Conservation (phyloP, 2,888 invertebrate genomes). For the Cryptosula pallasiana region DNA sequence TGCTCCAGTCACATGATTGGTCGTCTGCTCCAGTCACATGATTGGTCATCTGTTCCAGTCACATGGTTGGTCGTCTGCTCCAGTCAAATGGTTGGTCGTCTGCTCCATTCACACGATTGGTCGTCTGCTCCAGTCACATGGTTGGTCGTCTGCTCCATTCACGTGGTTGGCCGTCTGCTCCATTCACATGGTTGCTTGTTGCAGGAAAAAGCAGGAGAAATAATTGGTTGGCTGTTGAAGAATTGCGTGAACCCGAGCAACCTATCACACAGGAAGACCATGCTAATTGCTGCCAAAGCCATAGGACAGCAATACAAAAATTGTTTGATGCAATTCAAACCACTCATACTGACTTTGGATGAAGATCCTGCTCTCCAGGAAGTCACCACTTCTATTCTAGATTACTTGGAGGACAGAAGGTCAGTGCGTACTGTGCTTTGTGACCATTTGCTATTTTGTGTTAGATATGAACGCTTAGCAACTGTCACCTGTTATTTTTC, state of each 20-base stretch:
- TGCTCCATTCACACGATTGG: too few species aligned
- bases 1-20: too few species aligned
- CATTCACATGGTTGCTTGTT: too few species aligned
- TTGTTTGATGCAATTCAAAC: not conserved
- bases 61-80: too few species aligned
- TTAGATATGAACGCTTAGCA: not conserved
- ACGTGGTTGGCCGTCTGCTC: too few species aligned
- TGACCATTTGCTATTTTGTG: not conserved
- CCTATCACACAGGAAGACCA: not conserved
- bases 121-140: too few species aligned
- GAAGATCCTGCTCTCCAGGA: not conserved
- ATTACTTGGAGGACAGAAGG: constrained; percentile 8
- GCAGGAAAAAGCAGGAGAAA: constrained; percentile 1
- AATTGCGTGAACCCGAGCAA: not conserved
- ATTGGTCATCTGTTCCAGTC: too few species aligned
- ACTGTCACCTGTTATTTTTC: too few species aligned
- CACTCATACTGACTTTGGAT: not conserved
- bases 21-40: too few species aligned
- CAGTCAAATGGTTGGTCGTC: too few species aligned
- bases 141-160: too few species aligned
- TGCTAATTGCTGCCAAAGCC: constrained; percentile 7
- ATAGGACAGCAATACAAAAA: not conserved
- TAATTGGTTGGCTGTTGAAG: not conserved
- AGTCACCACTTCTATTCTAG: not conserved
- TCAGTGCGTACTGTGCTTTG: not conserved